phyloP scores from a whole-genome alignment of 2,113 vertebrate genomes.

The Antechinus stuartii region DNA sequence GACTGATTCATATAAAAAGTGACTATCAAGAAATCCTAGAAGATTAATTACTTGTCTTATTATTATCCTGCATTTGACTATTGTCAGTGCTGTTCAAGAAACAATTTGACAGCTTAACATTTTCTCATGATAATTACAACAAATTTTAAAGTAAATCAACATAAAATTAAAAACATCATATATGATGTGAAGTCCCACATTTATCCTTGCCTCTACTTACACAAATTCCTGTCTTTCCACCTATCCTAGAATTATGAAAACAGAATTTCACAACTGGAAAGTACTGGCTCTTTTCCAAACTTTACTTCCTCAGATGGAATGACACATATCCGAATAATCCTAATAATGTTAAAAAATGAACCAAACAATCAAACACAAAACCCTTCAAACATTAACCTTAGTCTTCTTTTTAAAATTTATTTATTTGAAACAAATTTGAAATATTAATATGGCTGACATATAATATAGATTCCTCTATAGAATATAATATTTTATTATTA shows the following conservation, averaged over 20 bases:
- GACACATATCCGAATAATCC: neutral
- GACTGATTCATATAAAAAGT: neutral
- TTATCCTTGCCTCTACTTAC: neutral
- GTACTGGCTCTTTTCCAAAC: neutral
- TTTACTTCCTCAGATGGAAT: neutral
- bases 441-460: no score
- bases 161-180: neutral
- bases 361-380: no score
- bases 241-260: neutral
- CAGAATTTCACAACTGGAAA: neutral
- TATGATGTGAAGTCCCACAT: neutral
- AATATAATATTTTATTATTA: no score
- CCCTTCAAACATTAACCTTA: no score
- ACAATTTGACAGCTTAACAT: neutral
- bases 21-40: neutral
- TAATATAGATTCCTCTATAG: no score
- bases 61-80: neutral
- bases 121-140: conserved; percentile 15
- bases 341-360: no score
- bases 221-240: neutral
- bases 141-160: neutral
- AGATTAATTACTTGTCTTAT: neutral
- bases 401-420: no score
- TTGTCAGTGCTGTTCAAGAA: neutral
- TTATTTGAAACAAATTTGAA: no score